These are phyloP conservation scores for Cirrhinus mrigala DNA, from an alignment of 2,797 vertebrate species.

Conservation along the genomic window DNA sequence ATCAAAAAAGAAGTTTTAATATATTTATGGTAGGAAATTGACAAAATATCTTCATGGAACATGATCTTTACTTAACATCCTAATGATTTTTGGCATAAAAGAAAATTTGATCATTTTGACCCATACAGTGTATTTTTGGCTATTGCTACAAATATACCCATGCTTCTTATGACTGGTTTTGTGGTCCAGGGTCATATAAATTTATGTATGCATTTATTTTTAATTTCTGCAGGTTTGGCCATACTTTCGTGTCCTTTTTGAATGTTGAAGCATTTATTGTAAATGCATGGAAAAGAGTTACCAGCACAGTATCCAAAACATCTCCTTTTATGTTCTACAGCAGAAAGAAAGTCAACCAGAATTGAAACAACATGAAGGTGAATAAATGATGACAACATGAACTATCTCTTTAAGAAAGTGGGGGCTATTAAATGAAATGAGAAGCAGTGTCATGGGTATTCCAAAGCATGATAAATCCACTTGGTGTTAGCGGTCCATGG, in stretches of 20 bases:
- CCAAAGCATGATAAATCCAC: slow-evolving; percentile 65
- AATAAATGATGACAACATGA: neutral
- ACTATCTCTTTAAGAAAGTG: neutral
- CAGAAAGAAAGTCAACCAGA: neutral
- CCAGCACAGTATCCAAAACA: neutral
- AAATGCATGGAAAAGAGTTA: neutral
- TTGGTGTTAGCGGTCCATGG: slow-evolving; percentile 57
- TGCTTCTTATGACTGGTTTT: no score
- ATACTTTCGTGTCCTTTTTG: neutral
- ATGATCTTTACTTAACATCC: no score
- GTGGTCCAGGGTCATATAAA: no score
- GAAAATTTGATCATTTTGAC: no score
- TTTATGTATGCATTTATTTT: no score
- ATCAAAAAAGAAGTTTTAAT: no score
- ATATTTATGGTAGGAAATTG: no score
- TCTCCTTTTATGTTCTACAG: neutral
- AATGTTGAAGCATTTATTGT: neutral
- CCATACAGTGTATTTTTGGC: no score
- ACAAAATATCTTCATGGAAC: no score
- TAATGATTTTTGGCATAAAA: no score
- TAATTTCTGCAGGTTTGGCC: no score
- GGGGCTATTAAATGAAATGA: slow-evolving; percentile 29
- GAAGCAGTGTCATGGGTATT: slow-evolving; percentile 49
- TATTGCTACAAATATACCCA: no score
- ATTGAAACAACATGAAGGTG: neutral